These are phyloP conservation scores for Sesamia inferens DNA, from an alignment of 2,888 invertebrate species.

Conservation along the genomic window DNA sequence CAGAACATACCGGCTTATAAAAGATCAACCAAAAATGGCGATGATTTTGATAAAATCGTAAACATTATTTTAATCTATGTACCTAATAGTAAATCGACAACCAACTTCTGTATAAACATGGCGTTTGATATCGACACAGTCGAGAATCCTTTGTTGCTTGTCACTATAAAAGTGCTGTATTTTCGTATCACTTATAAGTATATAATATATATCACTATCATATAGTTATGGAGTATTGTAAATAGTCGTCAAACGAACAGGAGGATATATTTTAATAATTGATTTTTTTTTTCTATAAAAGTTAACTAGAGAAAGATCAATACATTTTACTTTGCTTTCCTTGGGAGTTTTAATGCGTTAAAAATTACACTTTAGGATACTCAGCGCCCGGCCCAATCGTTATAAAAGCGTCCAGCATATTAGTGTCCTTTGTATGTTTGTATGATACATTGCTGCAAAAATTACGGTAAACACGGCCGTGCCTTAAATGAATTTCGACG, in stretches of 20 bases:
- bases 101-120: not conserved
- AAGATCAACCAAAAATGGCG: not conserved
- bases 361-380: not conserved
- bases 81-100: not conserved
- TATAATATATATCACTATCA: too few relatives aligned
- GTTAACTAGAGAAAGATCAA: not conserved
- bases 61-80: not conserved
- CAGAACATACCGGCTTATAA: not conserved
- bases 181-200: not conserved
- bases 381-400: not conserved
- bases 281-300: not conserved
- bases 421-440: not conserved
- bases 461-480: not conserved
- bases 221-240: not conserved
- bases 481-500: not conserved
- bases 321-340: not conserved
- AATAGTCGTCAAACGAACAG: not conserved
- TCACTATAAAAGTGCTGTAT: not conserved
- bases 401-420: not conserved
- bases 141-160: not conserved
- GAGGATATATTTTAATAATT: not conserved
- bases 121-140: not conserved
- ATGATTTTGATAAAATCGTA: not conserved
- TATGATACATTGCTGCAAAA: not conserved
- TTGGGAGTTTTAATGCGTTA: not conserved